Percentiles rank a stretch among this genome's conserved stretches.
Conservation (phyloP, 2,888 invertebrate genomes). For the Chesias legatella region DNA sequence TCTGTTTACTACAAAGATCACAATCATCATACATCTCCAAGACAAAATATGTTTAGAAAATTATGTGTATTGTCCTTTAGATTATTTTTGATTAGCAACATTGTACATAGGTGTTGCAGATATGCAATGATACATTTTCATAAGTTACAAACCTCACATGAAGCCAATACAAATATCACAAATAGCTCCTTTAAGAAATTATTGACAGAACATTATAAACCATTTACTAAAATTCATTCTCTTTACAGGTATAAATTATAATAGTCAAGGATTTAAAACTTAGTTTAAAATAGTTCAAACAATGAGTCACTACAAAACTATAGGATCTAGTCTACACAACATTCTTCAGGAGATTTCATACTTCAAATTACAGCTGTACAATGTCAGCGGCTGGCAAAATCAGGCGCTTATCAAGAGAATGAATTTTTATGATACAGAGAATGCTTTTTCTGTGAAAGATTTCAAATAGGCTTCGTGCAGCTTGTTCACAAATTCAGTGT, state of each 20-base stretch:
- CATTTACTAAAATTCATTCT: slow-evolving; percentile 68
- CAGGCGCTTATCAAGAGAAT: slow-evolving; percentile 46
- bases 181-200: slow-evolving; percentile 54
- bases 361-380: slow-evolving; percentile 77
- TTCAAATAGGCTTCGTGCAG: slow-evolving; percentile 96
- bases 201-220: slow-evolving; percentile 50
- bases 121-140: slow-evolving; percentile 33
- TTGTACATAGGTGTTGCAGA: slow-evolving; percentile 35
- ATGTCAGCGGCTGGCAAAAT: slow-evolving; percentile 47
- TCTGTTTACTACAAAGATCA: too few species aligned
- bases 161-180: slow-evolving; percentile 69
- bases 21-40: slow-evolving; percentile 44
- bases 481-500: slow-evolving; percentile 92
- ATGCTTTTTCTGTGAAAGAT: slow-evolving; percentile 85
- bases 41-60: slow-evolving; percentile 50
- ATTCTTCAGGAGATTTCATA: slow-evolving; percentile 65
- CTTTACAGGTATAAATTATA: slow-evolving; percentile 63
- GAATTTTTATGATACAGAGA: slow-evolving; percentile 71
- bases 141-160: slow-evolving; percentile 47
- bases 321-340: slow-evolving; percentile 64
- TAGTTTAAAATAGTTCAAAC: slow-evolving; percentile 75
- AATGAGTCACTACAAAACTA: slow-evolving; percentile 68
- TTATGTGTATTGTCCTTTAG: slow-evolving; percentile 48
- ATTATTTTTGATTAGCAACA: slow-evolving; percentile 40
- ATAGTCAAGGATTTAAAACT: slow-evolving; percentile 74